Evolutionary conservation across 2,888 invertebrate species (phyloP).

Genomic region (Anorthoa munda): DNA sequence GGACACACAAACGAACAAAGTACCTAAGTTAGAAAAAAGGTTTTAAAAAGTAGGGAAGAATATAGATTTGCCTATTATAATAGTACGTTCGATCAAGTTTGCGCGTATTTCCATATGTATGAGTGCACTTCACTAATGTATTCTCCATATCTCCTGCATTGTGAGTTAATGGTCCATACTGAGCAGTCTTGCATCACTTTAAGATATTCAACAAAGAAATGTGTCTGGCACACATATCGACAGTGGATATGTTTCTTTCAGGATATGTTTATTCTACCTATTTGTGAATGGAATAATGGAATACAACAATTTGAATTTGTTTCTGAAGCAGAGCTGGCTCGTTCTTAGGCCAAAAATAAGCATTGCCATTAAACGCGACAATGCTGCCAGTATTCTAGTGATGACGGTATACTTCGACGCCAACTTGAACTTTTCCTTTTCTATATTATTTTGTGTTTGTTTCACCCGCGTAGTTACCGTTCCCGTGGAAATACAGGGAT

Average conservation of each 20-base stretch:
- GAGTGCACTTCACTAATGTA: slow-evolving; percentile 33
- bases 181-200: slow-evolving; percentile 15
- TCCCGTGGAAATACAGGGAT: too few species aligned
- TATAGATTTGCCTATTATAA: background rate
- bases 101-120: slow-evolving; percentile 22
- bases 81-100: slow-evolving; percentile 15
- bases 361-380: too few species aligned
- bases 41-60: background rate
- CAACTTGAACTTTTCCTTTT: too few species aligned
- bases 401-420: too few species aligned
- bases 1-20: too few species aligned
- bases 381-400: too few species aligned
- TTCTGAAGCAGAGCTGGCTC: background rate
- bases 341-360: too few species aligned
- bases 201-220: slow-evolving; percentile 36
- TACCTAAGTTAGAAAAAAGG: too few species aligned
- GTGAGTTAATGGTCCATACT: slow-evolving; percentile 18
- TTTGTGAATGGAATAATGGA: slow-evolving; percentile 9
- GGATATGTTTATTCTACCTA: background rate
- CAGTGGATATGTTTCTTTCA: too few species aligned
- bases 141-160: slow-evolving; percentile 36
- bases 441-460: too few species aligned
- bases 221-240: background rate
- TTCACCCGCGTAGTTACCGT: too few species aligned
- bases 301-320: slow-evolving; percentile 16